Evolutionary conservation across 2,888 invertebrate species (phyloP).

Genomic region (Cynaeus angustus): DNA sequence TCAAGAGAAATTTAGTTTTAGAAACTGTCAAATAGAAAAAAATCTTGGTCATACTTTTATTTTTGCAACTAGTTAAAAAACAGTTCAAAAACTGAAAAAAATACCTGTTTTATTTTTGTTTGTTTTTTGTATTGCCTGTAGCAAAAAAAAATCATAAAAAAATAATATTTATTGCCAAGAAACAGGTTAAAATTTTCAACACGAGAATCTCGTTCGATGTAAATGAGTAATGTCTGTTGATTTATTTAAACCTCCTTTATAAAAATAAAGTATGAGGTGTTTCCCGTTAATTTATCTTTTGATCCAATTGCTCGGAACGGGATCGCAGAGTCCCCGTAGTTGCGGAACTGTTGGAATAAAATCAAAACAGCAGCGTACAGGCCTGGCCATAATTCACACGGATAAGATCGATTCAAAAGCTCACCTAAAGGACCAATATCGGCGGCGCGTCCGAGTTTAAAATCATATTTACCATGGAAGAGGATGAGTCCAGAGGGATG

Average conservation of each 20-base stretch:
- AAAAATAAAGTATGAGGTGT: conserved; percentile 4
- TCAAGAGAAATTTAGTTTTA: too few species aligned
- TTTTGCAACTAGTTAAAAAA: too few species aligned
- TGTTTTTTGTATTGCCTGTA: too few species aligned
- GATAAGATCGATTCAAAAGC: conserved; percentile 67
- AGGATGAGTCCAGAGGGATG: conserved; percentile 53
- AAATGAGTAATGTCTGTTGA: too few species aligned
- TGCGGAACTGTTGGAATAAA: conserved; percentile 59
- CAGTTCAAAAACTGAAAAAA: too few species aligned
- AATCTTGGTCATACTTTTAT: too few species aligned
- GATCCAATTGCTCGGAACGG: conserved; percentile 26
- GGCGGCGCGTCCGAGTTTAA: conserved; percentile 67
- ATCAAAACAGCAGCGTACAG: conserved; percentile 57
- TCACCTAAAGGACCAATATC: conserved; percentile 69
- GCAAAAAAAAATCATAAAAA: too few species aligned
- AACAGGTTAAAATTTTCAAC: too few species aligned
- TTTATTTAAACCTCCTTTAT: neutral
- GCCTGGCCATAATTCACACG: conserved; percentile 61
- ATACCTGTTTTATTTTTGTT: too few species aligned
- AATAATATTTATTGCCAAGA: too few species aligned
- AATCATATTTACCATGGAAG: conserved; percentile 68
- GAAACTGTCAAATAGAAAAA: too few species aligned
- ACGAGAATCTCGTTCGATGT: too few species aligned
- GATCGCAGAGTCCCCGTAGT: conserved; percentile 41
- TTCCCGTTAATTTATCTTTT: conserved; percentile 32